A percentile compares a stretch with the other conserved stretches of the same genome.
phyloP scores from a whole-genome alignment of 2,888 invertebrate genomes.

The Listrodromus nycthemerus region DNA sequence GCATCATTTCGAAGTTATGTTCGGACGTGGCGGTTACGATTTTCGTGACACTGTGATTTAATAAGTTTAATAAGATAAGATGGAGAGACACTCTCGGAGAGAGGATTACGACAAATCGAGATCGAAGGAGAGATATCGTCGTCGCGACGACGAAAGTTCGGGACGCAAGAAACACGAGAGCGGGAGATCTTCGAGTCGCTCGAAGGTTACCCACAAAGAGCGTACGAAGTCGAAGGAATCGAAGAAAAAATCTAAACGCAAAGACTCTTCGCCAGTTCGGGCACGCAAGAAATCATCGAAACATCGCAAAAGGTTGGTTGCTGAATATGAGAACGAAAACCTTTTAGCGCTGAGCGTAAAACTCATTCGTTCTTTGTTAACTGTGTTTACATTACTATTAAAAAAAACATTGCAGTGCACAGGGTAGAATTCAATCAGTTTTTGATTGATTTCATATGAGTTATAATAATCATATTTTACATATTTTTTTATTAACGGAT shows the following conservation, averaged over 20 bases:
- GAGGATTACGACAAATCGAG: conserved; percentile 60
- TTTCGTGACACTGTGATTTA: neutral
- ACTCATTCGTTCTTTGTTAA: neutral
- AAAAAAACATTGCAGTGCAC: too few relatives aligned
- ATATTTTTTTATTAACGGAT: too few relatives aligned
- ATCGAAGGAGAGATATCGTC: conserved; percentile 53
- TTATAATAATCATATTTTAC: too few relatives aligned
- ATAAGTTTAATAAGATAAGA: conserved; percentile 39
- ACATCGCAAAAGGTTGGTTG: conserved; percentile 72
- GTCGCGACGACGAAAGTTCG: conserved; percentile 50
- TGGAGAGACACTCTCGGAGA: conserved; percentile 73
- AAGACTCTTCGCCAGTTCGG: conserved; percentile 65
- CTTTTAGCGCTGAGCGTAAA: neutral
- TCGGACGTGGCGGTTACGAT: conserved; percentile 21
- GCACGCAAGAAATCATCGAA: conserved; percentile 74
- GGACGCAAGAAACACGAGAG: conserved; percentile 47
- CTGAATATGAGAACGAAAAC: neutral
- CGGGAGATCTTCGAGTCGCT: conserved; percentile 57
- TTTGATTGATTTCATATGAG: too few relatives aligned
- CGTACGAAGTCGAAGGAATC: conserved; percentile 68
- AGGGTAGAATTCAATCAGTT: too few relatives aligned
- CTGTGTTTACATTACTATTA: neutral
- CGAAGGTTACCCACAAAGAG: conserved; percentile 65
- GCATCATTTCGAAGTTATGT: conserved; percentile 71
- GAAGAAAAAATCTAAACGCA: conserved; percentile 73